Percentiles rank a stretch among this genome's conserved stretches.
Conservation (phyloP, 2,888 invertebrate species). For the Monochamus alternatus region DNA sequence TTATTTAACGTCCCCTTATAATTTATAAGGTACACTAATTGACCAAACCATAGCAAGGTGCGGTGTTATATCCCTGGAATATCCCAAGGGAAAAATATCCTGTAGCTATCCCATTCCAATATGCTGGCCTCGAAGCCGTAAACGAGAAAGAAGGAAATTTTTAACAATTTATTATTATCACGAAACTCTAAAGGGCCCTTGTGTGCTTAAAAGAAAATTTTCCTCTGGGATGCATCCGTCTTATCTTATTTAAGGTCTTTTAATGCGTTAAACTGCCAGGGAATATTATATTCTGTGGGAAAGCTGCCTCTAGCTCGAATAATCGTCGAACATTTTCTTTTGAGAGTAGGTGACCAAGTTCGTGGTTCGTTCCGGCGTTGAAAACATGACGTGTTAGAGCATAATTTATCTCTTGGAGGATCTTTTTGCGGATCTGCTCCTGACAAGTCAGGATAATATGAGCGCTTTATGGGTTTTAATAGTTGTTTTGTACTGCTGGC, state of each 20-base stretch:
- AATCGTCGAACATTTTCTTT: neutral
- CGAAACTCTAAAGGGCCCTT: conserved; percentile 17
- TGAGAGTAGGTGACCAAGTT: conserved; percentile 11
- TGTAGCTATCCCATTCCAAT: neutral
- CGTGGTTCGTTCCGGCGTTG: neutral
- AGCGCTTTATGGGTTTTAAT: conserved; percentile 6
- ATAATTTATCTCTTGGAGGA: conserved; percentile 16
- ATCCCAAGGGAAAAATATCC: neutral
- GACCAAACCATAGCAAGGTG: neutral
- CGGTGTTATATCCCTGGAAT: neutral
- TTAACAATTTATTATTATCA: conserved; percentile 32
- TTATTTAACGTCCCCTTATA: neutral
- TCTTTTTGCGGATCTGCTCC: neutral
- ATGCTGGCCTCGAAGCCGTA: neutral
- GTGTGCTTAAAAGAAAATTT: conserved; percentile 26
- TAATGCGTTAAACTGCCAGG: conserved; percentile 19
- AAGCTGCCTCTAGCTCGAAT: neutral
- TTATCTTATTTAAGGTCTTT: conserved; percentile 30
- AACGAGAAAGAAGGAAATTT: conserved; percentile 18
- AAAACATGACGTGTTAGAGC: conserved; percentile 10
- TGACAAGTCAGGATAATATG: conserved; percentile 3
- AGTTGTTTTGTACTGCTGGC: neutral
- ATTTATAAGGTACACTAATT: conserved; percentile 13
- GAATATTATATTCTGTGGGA: conserved; percentile 9
- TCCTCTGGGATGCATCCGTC: conserved; percentile 6